Evolutionary conservation across 2,113 vertebrate species (phyloP), one percentile per base, ranked within the genome.

Genomic region (Sylvicapra grimmia): DNA sequence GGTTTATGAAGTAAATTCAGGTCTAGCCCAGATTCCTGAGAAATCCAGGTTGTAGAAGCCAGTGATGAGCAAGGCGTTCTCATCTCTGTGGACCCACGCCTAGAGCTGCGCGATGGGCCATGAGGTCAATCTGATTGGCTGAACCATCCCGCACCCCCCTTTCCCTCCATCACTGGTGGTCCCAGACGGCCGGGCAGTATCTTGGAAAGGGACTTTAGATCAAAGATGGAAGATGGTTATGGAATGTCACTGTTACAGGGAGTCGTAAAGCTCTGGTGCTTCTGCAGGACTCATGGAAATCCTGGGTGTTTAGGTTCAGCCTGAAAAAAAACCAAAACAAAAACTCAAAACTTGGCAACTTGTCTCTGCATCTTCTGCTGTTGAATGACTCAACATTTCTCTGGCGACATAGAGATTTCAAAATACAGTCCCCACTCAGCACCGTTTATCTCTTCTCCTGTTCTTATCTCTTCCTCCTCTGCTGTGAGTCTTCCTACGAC

Each of bases 31-130:
- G 89, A 97, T 89, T 86, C 83, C 86, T 59, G 89, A 93, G 83
- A 93, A 95, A 96, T 90, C 65, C 93, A 56, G 54, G 75, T n/a
- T 95, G 83, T 89, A 93, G 94, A 97, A 79, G 44, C 23, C 31
- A n/a, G 3, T 61, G 49, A 79, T 4, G 72, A 88, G 36, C 31
- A 47, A 58, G 65, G 63, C 31, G 19, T 47, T 83, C 88, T 94
- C 65, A 44, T 58, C n/a, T 31, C 82, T 7, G 49, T 21, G 68
- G 72, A 12, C 25, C 82, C 40, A 5, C 1, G 8, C 10, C 40
- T 54, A 1, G 1, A 5, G 21, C 47, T 19, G 49, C 12, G 4
- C 4, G 29, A 5, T 9, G 51, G 49, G 6, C 33, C 1, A 0
- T 0, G 31, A 36, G 51, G 63, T 33, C 4, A 8, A 18, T 82